Conservation (phyloP, 1,140 invertebrate species). For the Sitodiplosis mosellana region DNA sequence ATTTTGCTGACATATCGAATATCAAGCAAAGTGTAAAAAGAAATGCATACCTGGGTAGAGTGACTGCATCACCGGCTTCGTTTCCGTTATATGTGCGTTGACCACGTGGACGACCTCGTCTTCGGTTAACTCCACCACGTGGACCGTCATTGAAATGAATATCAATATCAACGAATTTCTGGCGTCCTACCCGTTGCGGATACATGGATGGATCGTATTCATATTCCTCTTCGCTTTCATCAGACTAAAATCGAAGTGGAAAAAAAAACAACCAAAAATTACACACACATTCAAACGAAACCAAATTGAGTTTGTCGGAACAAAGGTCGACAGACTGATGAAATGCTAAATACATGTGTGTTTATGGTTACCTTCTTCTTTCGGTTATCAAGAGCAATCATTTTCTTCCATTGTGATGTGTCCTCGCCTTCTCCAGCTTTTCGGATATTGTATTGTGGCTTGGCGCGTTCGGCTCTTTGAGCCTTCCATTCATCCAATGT, state of each 20-base stretch:
- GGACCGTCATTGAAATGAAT: slow-evolving; percentile 73
- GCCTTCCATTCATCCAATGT: slow-evolving; percentile 84
- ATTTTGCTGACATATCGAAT: slow-evolving; percentile 9
- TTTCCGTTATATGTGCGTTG: slow-evolving; percentile 9
- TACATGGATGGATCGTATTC: slow-evolving; percentile 64
- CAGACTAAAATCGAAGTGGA: slow-evolving; percentile 20
- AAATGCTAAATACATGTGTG: too few relatives aligned
- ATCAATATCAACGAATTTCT: slow-evolving; percentile 75
- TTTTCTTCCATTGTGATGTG: slow-evolving; percentile 79
- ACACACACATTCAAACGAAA: background rate
- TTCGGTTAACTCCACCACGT: slow-evolving; percentile 43
- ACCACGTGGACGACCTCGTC: slow-evolving; percentile 29
- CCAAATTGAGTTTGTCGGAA: background rate
- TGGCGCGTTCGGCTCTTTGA: slow-evolving; percentile 46
- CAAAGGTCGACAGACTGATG: background rate
- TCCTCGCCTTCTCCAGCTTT: slow-evolving; percentile 88
- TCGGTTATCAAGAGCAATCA: slow-evolving; percentile 32
- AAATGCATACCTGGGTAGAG: slow-evolving; percentile 19
- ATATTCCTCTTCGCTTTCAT: slow-evolving; percentile 38
- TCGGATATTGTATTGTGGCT: slow-evolving; percentile 73
- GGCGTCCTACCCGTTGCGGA: slow-evolving; percentile 69
- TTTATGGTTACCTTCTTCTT: background rate
- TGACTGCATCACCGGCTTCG: slow-evolving; percentile 18
- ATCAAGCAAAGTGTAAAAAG: slow-evolving; percentile 7
- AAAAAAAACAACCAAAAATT: background rate